Base-by-base conservation (phyloP, 1,140 invertebrate species). In the Adoxophyes honmai region DNA sequence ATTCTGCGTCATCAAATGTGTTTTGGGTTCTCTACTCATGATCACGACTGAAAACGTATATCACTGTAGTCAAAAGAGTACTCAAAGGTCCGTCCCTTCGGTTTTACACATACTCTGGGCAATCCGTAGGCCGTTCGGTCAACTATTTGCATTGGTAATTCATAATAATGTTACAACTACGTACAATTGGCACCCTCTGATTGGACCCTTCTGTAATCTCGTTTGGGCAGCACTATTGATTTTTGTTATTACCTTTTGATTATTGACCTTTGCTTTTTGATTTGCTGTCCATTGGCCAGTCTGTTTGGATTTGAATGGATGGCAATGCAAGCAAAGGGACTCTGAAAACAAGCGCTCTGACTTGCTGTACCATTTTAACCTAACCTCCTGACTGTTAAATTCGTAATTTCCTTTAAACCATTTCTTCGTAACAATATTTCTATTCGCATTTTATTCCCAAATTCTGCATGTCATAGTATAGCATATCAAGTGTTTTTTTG, bases 141-240 rank as follows among this genome's bases (percentile, higher is more conserved):
- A 73, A 62, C 62, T 81, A 80, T 82, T 82, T 82, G 77, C 75
- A 80, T 78, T 79, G 70, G 68, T 70, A 78, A 82, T 75, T 76
- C 64, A 75, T 79, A 76, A 82, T 81, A 79, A 79, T 78, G 65
- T 67, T 61, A 69, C 79, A 77, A 80, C 62, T 60, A 51, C 36
- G 48, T n/a, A 62, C 62, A 62, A 61, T 67, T 62, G 63, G 56
- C 66, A 62, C 75, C 72, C 73, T 80, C 78, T 82, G 77, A 75
- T 81, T 79, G 70, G 64, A 52, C 56, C 48, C 56, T 44, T 54
- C 37, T 63, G 64, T 74, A 72, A 74, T 74, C 62, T 34, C 57
- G 64, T 74, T 75, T 68, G 66, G 64, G 56, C 60, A 64, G 63
- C 57, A 59, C 74, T 82, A 75, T 79, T 79, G 76, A 76, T 76